phyloP scores from a whole-genome alignment of 2,888 invertebrate genomes.

The Parnassius smintheus region DNA sequence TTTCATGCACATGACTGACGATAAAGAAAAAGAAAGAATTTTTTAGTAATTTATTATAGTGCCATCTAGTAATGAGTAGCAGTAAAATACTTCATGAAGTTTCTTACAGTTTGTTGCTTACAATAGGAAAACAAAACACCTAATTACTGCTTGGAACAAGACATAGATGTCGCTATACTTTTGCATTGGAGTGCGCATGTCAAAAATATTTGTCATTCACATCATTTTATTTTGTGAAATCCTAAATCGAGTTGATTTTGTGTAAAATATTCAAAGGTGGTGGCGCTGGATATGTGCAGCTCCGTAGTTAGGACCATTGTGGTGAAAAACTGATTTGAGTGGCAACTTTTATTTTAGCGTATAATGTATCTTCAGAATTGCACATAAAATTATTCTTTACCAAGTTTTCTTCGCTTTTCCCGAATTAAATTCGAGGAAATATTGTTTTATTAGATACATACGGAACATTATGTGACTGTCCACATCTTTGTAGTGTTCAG shows the following conservation, averaged over 20 bases:
- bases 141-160: background rate
- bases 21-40: too few relatives aligned
- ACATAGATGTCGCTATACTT: slow-evolving; percentile 49
- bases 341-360: slow-evolving; percentile 31
- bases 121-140: background rate
- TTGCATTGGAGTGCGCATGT: slow-evolving; percentile 67
- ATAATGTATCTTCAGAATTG: slow-evolving; percentile 33
- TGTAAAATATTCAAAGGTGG: slow-evolving; percentile 57
- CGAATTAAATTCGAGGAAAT: slow-evolving; percentile 37
- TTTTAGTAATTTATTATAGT: background rate
- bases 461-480: slow-evolving; percentile 56
- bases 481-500: slow-evolving; percentile 43
- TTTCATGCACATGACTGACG: too few relatives aligned
- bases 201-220: slow-evolving; percentile 73
- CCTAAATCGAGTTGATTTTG: slow-evolving; percentile 66
- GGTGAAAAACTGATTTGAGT: slow-evolving; percentile 49
- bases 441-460: slow-evolving; percentile 47
- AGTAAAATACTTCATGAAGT: background rate
- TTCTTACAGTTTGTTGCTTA: too few relatives aligned
- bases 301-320: slow-evolving; percentile 50
- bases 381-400: slow-evolving; percentile 44
- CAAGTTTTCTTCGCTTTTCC: slow-evolving; percentile 54
- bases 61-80: slow-evolving; percentile 5
- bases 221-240: slow-evolving; percentile 73
- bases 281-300: slow-evolving; percentile 56